Conservation (phyloP, 1,140 invertebrate genomes). For the Atta texana region DNA sequence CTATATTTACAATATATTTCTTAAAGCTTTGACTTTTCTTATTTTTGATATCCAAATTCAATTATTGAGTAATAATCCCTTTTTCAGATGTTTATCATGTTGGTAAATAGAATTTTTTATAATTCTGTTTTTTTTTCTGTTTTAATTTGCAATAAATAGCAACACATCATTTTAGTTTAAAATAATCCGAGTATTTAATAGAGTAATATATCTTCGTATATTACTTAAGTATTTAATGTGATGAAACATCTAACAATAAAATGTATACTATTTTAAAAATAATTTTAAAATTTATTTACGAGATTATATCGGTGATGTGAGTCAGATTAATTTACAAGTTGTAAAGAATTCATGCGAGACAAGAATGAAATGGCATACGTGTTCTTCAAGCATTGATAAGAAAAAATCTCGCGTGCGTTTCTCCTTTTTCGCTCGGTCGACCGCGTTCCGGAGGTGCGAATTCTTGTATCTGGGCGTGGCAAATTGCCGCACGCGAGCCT, state of each 20-base stretch:
- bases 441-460: conserved; percentile 79
- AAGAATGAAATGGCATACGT: not conserved
- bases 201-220: not conserved
- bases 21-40: not conserved
- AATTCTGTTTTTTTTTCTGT: not conserved
- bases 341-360: conserved; percentile 24
- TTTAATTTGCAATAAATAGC: not conserved
- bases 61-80: not conserved
- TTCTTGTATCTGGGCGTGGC: conserved; percentile 82
- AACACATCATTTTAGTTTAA: not conserved
- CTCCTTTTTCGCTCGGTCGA: conserved; percentile 57
- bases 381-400: conserved; percentile 73
- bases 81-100: not conserved
- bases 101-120: conserved; percentile 16
- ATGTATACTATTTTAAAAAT: not conserved
- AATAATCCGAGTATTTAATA: not conserved
- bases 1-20: not conserved
- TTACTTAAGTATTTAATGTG: not conserved
- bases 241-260: not conserved
- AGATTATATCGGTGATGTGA: not conserved
- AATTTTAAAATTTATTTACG: not conserved
- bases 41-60: not conserved
- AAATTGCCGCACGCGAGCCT: conserved; percentile 83
- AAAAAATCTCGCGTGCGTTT: conserved; percentile 44
- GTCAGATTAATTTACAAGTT: conserved; percentile 32